Evolutionary conservation across 1,140 invertebrate species (phyloP).

Genomic region (Drosophila varians): DNA sequence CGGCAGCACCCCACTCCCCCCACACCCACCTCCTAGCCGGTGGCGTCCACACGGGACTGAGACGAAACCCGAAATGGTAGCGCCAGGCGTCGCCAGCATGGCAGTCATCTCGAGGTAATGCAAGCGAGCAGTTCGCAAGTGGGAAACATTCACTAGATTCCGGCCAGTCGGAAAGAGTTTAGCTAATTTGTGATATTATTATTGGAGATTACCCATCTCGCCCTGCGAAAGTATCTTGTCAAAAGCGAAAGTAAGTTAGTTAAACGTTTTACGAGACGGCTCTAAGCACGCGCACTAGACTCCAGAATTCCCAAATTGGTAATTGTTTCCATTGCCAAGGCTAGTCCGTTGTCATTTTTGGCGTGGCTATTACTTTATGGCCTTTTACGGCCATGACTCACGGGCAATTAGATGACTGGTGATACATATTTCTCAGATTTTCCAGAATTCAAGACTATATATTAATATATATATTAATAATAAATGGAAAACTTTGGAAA

Average conservation of each 20-base stretch:
- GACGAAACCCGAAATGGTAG: conserved; percentile 56
- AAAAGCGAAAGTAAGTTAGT: conserved; percentile 47
- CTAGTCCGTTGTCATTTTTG: conserved; percentile 14
- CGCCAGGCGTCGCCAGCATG: conserved; percentile 54
- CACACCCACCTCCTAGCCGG: conserved; percentile 2
- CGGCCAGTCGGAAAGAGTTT: conserved; percentile 8
- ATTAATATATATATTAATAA: too few relatives aligned
- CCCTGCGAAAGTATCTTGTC: conserved; percentile 15
- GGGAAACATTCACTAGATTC: conserved; percentile 8
- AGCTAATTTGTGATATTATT: conserved; percentile 35
- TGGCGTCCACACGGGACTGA: conserved; percentile 26
- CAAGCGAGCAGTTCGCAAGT: conserved; percentile 66
- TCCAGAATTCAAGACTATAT: too few relatives aligned
- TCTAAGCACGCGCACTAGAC: background rate
- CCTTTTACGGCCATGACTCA: conserved; percentile 64
- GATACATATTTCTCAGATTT: background rate
- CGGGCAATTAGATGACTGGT: background rate
- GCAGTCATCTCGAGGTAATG: conserved; percentile 83
- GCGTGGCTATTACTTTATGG: conserved; percentile 26
- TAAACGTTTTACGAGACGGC: background rate
- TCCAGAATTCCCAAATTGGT: background rate
- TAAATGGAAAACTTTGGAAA: too few relatives aligned
- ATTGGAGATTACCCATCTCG: conserved; percentile 38
- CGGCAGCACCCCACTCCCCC: conserved; percentile 21
- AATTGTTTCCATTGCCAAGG: background rate